Base-by-base conservation (phyloP, 2,797 vertebrate genomes). In the Xenopus petersii region DNA sequence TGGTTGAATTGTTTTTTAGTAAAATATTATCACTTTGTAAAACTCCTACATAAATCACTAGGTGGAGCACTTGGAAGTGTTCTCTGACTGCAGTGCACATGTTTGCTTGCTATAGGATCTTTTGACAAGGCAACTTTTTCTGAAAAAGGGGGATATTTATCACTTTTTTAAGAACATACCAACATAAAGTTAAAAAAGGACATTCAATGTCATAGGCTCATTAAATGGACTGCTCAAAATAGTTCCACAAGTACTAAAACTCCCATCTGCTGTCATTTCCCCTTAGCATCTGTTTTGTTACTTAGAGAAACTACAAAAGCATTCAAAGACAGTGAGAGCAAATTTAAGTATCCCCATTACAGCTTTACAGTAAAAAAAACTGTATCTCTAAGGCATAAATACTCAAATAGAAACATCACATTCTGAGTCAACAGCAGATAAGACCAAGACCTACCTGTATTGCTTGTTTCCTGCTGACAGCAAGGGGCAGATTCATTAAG, bases 321-420 rank as follows among this genome's bases (percentile, higher is more conserved):
- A 10, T 81, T 63, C 63, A 69, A 83, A 82, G 9, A 12, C 51
- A 54, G 24, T 64, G 47, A 80, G 78, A 80, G 79, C 79, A 82
- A 87, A 69, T 83, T 84, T 82, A 84, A 88, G 85, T 64, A 66
- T 79, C 85, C 76, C 85, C 67, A 77, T 88, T 87, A 89, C 82
- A 85, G 81, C 84, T 87, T 86, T 86, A 83, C 84, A 83, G 81
- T 85, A 79, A 85, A 86, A 86, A 87, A 21, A 21, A 21, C 21
- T 21, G 21, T 85, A 79, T 80, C 83, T 84, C 75, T 55, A 30
- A 87, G 88, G 81, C 80, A 83, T 82, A 81, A 84, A 83, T 80
- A 81, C 67, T 84, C 60, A 84, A 80, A 84, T 81, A 81, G 77
- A 86, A 88, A 83, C 87, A 75, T 75, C 79, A 81, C 79, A 86